These are phyloP conservation scores for Podargus strigoides DNA, from an alignment of 2,797 vertebrate species.

Conservation along the genomic window DNA sequence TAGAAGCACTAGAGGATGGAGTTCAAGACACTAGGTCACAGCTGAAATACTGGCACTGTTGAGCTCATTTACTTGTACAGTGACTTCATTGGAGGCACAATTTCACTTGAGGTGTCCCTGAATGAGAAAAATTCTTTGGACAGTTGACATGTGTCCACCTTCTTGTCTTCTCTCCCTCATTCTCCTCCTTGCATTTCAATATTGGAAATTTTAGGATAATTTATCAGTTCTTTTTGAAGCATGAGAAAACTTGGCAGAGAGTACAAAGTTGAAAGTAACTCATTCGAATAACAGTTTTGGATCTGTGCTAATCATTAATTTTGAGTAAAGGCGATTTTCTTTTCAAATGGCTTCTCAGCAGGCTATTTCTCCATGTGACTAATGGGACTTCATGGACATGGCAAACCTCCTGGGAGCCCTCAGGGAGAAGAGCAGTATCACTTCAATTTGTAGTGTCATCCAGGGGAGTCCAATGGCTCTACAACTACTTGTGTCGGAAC, in stretches of 20 bases:
- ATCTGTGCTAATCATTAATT: not conserved
- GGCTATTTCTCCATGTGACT: accelerated
- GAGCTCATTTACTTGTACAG: not conserved
- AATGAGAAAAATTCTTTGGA: conserved; percentile 22
- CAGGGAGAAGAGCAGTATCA: not conserved
- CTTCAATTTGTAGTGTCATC: not conserved
- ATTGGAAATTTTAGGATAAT: conserved; percentile 43
- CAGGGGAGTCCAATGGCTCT: not conserved
- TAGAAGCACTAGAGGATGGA: not conserved
- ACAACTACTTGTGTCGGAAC: not conserved
- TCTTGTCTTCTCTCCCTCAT: conserved; percentile 3
- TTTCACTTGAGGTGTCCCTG: conserved; percentile 21
- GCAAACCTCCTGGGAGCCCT: not conserved
- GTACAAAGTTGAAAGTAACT: not conserved
- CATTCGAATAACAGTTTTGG: not conserved
- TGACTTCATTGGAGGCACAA: not conserved
- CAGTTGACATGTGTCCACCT: not conserved
- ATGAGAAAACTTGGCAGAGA: conserved; percentile 12
- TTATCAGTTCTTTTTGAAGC: conserved; percentile 21
- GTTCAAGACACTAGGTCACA: not conserved
- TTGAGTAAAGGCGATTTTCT: not conserved
- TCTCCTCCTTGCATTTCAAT: conserved; percentile 18
- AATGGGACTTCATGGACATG: not conserved
- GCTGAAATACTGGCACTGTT: not conserved
- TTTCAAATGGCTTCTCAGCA: not conserved